Base-by-base conservation (phyloP, 1,140 invertebrate genomes). In the Leptinotarsa lineolata region DNA sequence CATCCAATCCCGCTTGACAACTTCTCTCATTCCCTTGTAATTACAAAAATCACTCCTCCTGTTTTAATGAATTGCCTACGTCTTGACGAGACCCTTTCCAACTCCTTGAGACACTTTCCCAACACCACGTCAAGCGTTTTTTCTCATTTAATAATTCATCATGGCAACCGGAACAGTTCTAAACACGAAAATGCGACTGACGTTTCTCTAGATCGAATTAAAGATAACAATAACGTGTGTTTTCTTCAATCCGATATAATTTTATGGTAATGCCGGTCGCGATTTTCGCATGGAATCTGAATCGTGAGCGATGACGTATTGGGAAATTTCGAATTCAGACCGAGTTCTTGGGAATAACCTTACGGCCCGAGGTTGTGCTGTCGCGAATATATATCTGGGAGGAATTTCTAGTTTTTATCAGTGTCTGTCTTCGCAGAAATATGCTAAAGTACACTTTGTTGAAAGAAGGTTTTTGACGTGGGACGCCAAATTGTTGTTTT, bases 201-300 rank as follows among this genome's bases (percentile, higher is more conserved):
- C 4, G 48, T 54, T 18, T 54, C 15, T n/a, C 1, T 13, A 54
- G 16, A 54, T 54, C 16, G 48, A 54, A 16, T 54, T 54, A 8
- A n/a, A n/a, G 48, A 54, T 54, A 54, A 54, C n/a, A 54, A 54
- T 54, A 54, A 54, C 48, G 16, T 54, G 48, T 54, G 48, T 54
- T 54, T 54, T 3, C 13, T 54, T 16, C 48, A 2, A 54, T 13
- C 48, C 16, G 15, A 54, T 54, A 54, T 54, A 54, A 54, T 54
- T 54, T 54, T 8, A 54, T 54, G 48, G 15, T 54, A 54, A 54
- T 54, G 15, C 1, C 48, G 48, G 48, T 18, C n/a, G n/a, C 48
- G 48, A 54, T 54, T 54, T 54, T 54, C 48, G 48, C 48, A 54
- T 54, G 3, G 48, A 54, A 54, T 54, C 48, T 18, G n/a, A 54